Evolutionary conservation across 2,888 invertebrate species (phyloP), one percentile per base, ranked within the genome.

Genomic region (Helobdella robusta): DNA sequence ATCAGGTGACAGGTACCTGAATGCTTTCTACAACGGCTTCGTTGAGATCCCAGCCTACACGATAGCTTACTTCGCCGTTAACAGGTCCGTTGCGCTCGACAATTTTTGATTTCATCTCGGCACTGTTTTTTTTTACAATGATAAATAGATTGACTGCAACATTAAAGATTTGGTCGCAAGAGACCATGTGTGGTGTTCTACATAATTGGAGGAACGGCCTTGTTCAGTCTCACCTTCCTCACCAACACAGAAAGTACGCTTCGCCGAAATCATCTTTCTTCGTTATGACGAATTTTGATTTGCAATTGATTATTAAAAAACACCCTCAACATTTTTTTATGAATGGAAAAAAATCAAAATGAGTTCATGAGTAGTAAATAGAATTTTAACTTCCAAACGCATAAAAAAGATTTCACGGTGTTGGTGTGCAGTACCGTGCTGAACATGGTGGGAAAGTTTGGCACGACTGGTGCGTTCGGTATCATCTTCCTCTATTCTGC

Each of bases 401-500:
- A n/a, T n/a, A n/a, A n/a, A n/a, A n/a, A n/a, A n/a, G n/a, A n/a
- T n/a, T n/a, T n/a, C n/a, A n/a, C n/a, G n/a, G n/a, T n/a, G n/a
- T n/a, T n/a, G n/a, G n/a, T n/a, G n/a, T n/a, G n/a, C n/a, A n/a
- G n/a, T n/a, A n/a, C n/a, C n/a, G n/a, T n/a, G n/a, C 35, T 62
- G 6, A 62, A 32, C 62, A 70, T 70, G 70, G 67, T 70, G 2
- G 76, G 77, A n/a, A 78, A 78, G 69, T 78, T 78, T 73, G 76
- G 76, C 23, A 78, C 78, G 46, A 76, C 76, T 4, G 75, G 75
- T 1, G 72, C 76, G 2, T 78, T 77, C 61, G 73, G 74, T 4
- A 74, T 74, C 15, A 69, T 76, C 0, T 78, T 76, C 66, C 72
- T 78, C 48, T 77, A 75, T 65, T 73, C 74, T 15, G 71, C 75